Evolutionary conservation across 2,888 invertebrate species (phyloP), one percentile per base, ranked within the genome.

Genomic region (Azorinus chamasolen): DNA sequence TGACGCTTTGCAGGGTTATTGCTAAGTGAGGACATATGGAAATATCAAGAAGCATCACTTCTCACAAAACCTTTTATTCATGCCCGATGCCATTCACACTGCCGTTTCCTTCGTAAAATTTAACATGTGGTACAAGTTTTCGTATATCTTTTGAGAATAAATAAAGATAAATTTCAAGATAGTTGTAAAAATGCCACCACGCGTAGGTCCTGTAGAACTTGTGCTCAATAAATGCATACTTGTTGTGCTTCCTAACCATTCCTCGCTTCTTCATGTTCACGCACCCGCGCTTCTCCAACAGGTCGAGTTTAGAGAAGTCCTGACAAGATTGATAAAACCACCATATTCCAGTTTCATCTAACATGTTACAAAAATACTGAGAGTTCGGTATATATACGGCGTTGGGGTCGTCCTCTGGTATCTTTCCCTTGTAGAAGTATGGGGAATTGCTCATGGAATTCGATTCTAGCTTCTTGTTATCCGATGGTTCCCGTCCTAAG

Each of bases 321-420:
- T 63, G 43, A 22, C 63, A 63, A 1, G 63, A n/a, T 12, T 39
- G 24, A 18, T 63, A 63, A 45, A 63, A 63, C 39, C 51, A 63
- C 41, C 51, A 63, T 16, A 41, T 24, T 2, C 53, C 63, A 16
- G 22, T 54, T 6, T 41, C 20, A 27, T 63, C 63, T n/a, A 63
- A 27, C 18, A 43, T 63, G 32, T 63, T 63, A 43, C 63, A 63
- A 41, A 75, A 75, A 48, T 70, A 75, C 18, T 69, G 64, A 41
- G 75, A 61, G 41, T 75, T 69, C 14, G 75, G 64, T 16, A 75
- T 57, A 50, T 69, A 75, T 4, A 75, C 70, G 12, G 69, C 69
- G 32, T 75, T 43, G 8, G 45, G 22, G 24, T 68, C 54, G 16
- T 62, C 63, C 22, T 68, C 68, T 18, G 51, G 58, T 37, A 62